phyloP scores from a whole-genome alignment of 1,140 invertebrate species.

The Drosophila eugracilis region DNA sequence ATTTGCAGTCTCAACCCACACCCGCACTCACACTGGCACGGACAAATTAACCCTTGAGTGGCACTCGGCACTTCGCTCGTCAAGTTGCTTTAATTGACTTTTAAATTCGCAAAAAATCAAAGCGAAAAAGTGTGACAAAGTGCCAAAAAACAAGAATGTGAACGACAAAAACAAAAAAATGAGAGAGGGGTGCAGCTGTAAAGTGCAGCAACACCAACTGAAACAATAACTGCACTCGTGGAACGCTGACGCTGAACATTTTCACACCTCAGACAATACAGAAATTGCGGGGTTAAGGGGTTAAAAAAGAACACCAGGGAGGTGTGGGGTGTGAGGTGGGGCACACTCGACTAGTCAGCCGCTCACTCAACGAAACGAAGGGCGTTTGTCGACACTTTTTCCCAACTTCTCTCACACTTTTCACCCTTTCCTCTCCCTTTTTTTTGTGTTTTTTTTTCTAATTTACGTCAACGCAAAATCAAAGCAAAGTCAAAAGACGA shows the following conservation, averaged over 20 bases:
- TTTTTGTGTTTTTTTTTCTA: conserved; percentile 43
- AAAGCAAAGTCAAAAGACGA: conserved; percentile 77
- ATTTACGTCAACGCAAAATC: conserved; percentile 78
- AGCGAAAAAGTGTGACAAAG: conserved; percentile 69
- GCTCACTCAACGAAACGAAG: conserved; percentile 26
- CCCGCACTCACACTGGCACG: conserved; percentile 16
- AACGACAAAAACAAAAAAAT: background rate
- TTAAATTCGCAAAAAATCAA: conserved; percentile 80
- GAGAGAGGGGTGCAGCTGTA: conserved; percentile 1
- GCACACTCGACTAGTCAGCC: conserved; percentile 17
- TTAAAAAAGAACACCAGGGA: conserved; percentile 21
- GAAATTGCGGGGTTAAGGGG: conserved; percentile 3
- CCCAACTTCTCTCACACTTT: conserved; percentile 4
- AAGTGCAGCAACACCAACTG: conserved; percentile 50
- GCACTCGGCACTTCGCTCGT: conserved; percentile 68
- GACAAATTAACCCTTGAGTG: conserved; percentile 80
- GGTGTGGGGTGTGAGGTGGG: conserved; percentile 8
- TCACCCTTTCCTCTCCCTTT: background rate
- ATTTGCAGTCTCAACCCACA: background rate
- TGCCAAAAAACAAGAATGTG: conserved; percentile 39
- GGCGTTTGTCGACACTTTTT: conserved; percentile 18
- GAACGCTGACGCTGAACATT: conserved; percentile 52
- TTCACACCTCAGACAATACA: conserved; percentile 79
- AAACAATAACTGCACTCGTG: conserved; percentile 73
- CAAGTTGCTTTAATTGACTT: conserved; percentile 83